Base-by-base conservation (phyloP, 1,140 invertebrate species). In the Trachelipus rathkii region DNA sequence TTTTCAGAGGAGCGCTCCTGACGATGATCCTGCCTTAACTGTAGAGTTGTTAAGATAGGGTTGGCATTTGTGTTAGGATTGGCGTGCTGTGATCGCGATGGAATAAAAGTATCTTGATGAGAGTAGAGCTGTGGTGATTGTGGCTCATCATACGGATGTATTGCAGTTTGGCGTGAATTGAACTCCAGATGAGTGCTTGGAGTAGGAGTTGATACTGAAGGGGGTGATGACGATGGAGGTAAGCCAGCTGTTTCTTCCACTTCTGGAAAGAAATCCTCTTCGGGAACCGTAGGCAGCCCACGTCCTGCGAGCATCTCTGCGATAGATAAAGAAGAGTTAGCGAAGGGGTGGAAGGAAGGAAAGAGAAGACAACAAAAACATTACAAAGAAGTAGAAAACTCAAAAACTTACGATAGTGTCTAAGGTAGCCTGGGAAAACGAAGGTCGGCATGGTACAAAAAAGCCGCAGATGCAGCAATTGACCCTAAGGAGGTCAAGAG, bases 291-390 rank as follows among this genome's bases (percentile, higher is more conserved):
- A 7, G 79, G 72, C 24, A 81, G 73, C 24, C 74, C 77, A 33
- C 77, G 79, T 2, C 75, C 79, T 7, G 74, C 79, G 71, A 81
- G 75, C 77, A 81, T 78, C 69, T 81, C 79, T 81, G 79, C 33
- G 78, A 74, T 53, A 76, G 60, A 66, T 46, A 46, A 44, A 70
- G 45, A 73, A 33, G 60, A 13, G 19, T 60, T 60, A 60, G 50
- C 11, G 11, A 60, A 60, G 8, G 11, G 50, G 19, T 15, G 50
- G 19, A 60, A 60, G 50, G 19, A 60, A 19, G 50, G 11, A 60
- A 13, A 60, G 50, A 60, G 8, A 19, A 60, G 19, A 19, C 11
- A 60, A 13, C 50, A 60, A 2, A 60, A 60, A 13, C 50, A 60
- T 2, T 15, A 60, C 50, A 13, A 60, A 60, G 19, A 60, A 60